These are phyloP conservation scores for Bambusicola thoracicus DNA, from an alignment of 2,113 vertebrate species.

Conservation along the genomic window DNA sequence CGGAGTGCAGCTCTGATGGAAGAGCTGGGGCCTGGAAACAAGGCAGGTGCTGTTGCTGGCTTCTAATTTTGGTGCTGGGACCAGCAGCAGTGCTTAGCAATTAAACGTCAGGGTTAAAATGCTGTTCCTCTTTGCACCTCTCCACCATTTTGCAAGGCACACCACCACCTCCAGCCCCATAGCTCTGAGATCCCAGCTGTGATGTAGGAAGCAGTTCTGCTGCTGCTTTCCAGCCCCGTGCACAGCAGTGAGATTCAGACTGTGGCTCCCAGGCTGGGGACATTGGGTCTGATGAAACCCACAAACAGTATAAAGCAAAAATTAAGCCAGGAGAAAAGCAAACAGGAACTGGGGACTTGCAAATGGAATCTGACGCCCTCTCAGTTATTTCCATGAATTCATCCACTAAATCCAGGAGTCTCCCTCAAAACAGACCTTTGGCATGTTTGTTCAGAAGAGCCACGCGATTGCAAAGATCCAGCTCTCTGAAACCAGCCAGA, in stretches of 20 bases:
- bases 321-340: neutral
- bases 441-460: neutral
- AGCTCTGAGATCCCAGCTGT: neutral
- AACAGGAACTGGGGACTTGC: neutral
- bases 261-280: neutral
- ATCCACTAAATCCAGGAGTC: neutral
- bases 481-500: neutral
- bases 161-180: neutral
- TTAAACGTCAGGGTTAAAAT: neutral
- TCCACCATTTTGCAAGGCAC: neutral
- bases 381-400: neutral
- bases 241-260: neutral
- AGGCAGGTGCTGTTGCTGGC: rapidly evolving
- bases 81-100: neutral
- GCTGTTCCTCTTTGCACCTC: neutral
- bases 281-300: neutral
- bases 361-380: neutral
- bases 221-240: rapidly evolving
- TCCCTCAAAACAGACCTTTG: neutral
- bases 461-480: rapidly evolving
- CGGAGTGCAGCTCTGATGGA: neutral
- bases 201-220: neutral
- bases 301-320: neutral
- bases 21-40: neutral
- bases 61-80: neutral